Evolutionary conservation across 2,113 vertebrate species (phyloP).

Genomic region (Neogale vison): DNA sequence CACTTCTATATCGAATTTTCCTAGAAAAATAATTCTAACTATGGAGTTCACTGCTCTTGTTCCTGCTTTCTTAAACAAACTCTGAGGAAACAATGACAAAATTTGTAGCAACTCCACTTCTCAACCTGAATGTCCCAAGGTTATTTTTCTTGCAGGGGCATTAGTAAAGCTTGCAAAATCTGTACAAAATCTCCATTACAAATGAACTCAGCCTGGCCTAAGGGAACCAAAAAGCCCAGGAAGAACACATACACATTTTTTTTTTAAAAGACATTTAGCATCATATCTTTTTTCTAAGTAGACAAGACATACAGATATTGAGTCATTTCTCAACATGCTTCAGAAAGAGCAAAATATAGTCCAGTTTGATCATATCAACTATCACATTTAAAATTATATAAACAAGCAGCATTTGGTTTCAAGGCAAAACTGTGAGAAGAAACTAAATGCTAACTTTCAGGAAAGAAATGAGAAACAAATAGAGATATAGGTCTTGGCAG

Average conservation of each 20-base stretch:
- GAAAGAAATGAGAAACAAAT: neutral
- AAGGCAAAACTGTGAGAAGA: neutral
- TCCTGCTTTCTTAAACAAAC: constrained; percentile 25
- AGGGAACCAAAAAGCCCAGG: neutral
- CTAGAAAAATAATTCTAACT: neutral
- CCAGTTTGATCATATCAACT: constrained; percentile 39
- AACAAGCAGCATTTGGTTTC: constrained; percentile 42
- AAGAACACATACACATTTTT: neutral
- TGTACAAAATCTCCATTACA: constrained; percentile 55
- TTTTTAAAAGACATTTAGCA: neutral
- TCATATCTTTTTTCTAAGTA: constrained; percentile 46
- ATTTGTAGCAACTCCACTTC: constrained; percentile 26
- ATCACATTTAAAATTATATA: constrained; percentile 34
- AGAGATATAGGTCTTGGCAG: neutral
- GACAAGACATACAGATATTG: constrained; percentile 38
- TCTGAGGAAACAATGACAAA: constrained; percentile 37
- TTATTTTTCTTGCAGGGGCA: neutral
- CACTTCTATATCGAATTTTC: neutral
- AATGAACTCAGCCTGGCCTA: neutral
- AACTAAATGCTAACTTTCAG: constrained; percentile 36
- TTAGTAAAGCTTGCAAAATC: constrained; percentile 40
- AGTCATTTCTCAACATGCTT: neutral
- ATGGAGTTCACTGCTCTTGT: neutral
- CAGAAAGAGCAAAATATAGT: constrained; percentile 28
- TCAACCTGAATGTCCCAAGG: neutral